Conservation (phyloP, 2,797 vertebrate species). For the Diceros bicornis region DNA sequence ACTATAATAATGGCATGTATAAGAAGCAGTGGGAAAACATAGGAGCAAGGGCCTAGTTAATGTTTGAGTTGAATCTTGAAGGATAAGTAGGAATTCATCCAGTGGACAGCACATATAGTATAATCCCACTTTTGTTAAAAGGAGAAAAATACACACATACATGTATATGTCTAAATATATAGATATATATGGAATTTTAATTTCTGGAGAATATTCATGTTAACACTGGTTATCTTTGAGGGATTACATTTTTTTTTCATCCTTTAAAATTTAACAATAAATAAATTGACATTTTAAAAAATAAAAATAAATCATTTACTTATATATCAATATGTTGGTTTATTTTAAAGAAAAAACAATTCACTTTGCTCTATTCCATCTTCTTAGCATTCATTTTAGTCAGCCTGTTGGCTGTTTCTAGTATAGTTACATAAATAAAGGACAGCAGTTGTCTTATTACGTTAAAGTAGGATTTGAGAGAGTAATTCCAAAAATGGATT, state of each 20-base stretch:
- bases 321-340: background rate
- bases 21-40: background rate
- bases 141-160: background rate
- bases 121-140: slow-evolving; percentile 36
- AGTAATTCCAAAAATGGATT: slow-evolving; percentile 10
- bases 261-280: slow-evolving; percentile 17
- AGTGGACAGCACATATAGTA: background rate
- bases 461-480: slow-evolving; percentile 37
- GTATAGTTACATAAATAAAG: background rate
- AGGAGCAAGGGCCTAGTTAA: background rate
- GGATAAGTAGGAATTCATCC: background rate
- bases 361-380: background rate
- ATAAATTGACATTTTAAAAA: background rate
- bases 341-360: slow-evolving; percentile 35
- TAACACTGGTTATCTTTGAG: background rate
- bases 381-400: slow-evolving; percentile 43
- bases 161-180: background rate
- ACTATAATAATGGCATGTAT: background rate
- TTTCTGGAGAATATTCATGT: background rate
- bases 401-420: background rate
- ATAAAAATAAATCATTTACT: background rate
- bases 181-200: background rate
- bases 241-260: background rate
- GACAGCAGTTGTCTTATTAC: background rate
- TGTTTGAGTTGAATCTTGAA: background rate